Conservation (phyloP, 2,888 invertebrate species). For the Acanthosoma haemorrhoidale region DNA sequence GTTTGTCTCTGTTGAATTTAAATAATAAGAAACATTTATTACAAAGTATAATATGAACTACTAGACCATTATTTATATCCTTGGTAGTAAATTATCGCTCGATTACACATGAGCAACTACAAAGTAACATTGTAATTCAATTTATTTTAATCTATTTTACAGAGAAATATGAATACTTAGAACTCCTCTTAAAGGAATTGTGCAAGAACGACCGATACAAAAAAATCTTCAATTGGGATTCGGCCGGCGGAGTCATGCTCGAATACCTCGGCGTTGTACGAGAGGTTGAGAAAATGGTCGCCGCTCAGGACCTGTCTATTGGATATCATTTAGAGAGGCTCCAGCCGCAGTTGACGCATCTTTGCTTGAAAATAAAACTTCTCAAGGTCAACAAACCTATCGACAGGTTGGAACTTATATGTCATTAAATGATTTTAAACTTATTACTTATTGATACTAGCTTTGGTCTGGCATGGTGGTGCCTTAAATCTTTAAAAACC, state of each 20-base stretch:
- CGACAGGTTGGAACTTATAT: too few species aligned
- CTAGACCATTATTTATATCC: too few species aligned
- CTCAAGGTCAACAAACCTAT: constrained; percentile 51
- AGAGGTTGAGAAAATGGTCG: constrained; percentile 49
- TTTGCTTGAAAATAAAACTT: constrained; percentile 51
- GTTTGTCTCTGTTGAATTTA: too few species aligned
- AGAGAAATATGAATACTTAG: constrained; percentile 64
- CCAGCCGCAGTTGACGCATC: constrained; percentile 50
- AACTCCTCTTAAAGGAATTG: constrained; percentile 57
- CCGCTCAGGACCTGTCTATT: constrained; percentile 43
- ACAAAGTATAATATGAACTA: too few species aligned
- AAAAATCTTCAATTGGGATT: constrained; percentile 56
- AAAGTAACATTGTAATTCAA: too few species aligned
- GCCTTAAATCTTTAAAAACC: too few species aligned
- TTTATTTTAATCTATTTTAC: constrained; percentile 40
- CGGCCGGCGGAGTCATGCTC: constrained; percentile 65
- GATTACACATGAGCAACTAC: too few species aligned
- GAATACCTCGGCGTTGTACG: constrained; percentile 65
- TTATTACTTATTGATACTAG: too few species aligned
- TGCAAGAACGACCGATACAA: constrained; percentile 44
- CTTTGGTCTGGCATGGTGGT: too few species aligned
- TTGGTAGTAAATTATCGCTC: too few species aligned
- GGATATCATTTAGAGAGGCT: constrained; percentile 50
- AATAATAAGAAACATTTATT: too few species aligned
- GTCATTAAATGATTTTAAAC: too few species aligned